Evolutionary conservation across 2,888 invertebrate genomes (phyloP).

Genomic region (Mythimna loreyi): DNA sequence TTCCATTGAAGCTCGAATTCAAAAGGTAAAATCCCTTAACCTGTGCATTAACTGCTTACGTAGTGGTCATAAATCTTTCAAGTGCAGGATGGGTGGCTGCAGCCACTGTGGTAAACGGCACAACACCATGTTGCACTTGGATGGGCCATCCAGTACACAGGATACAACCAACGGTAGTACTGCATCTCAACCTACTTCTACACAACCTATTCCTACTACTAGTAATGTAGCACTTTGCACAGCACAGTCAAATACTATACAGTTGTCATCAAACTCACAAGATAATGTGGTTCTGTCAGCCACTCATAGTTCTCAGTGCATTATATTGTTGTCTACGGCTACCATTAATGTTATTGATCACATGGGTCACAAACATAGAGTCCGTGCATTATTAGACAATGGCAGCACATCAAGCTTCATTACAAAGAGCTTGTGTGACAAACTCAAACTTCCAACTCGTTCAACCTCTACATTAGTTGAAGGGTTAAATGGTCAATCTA

Average conservation of each 20-base stretch:
- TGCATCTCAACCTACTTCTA: constrained; percentile 1
- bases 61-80: background rate
- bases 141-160: constrained; percentile 1
- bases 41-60: background rate
- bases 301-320: constrained; percentile 2
- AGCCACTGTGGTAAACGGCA: too few species aligned
- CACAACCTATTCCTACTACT: constrained; percentile 3
- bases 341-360: constrained; percentile 9
- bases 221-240: constrained; percentile 12
- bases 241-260: constrained; percentile 6
- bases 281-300: constrained; percentile 13
- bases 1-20: too few species aligned
- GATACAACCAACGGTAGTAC: background rate
- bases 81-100: too few species aligned
- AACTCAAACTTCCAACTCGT: constrained; percentile 2
- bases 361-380: constrained; percentile 7
- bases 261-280: constrained; percentile 3
- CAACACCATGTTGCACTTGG: too few species aligned
- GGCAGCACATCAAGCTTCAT: constrained; percentile 22
- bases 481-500: constrained; percentile 13
- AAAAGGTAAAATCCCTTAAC: constrained; percentile 1
- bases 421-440: constrained; percentile 14
- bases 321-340: constrained; percentile 18
- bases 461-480: constrained; percentile 18
- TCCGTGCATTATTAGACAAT: too few species aligned